Evolutionary conservation across 1,140 invertebrate species (phyloP).

Genomic region (Diorhabda elongata): DNA sequence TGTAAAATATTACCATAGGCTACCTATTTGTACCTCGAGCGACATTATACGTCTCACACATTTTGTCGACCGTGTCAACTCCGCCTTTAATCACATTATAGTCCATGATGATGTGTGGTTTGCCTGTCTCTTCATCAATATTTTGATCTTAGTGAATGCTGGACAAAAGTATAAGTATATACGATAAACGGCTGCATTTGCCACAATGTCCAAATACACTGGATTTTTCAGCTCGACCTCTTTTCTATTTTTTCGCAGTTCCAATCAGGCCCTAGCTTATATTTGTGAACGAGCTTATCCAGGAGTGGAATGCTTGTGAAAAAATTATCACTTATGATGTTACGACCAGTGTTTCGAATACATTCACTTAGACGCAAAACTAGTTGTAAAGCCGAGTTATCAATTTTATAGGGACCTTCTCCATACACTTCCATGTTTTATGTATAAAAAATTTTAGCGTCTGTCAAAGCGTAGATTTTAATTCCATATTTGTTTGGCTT

Average conservation of each 20-base stretch:
- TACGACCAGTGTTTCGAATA: slow-evolving; percentile 37
- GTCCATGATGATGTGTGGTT: background rate
- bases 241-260: slow-evolving; percentile 38
- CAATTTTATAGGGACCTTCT: slow-evolving; percentile 7
- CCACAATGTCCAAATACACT: slow-evolving; percentile 26
- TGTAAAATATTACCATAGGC: slow-evolving; percentile 19
- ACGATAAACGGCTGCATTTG: slow-evolving; percentile 29
- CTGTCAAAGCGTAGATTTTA: too few species aligned
- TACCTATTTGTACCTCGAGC: background rate
- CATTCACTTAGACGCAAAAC: slow-evolving; percentile 32
- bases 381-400: slow-evolving; percentile 29
- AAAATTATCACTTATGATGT: slow-evolving; percentile 43
- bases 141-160: slow-evolving; percentile 35
- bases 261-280: slow-evolving; percentile 35
- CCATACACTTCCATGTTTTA: slow-evolving; percentile 39
- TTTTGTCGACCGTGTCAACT: background rate
- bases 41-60: slow-evolving; percentile 7
- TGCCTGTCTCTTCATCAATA: slow-evolving; percentile 32
- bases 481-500: too few species aligned
- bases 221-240: slow-evolving; percentile 11
- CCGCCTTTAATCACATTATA: too few species aligned
- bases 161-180: slow-evolving; percentile 37
- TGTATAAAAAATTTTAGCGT: too few species aligned
- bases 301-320: slow-evolving; percentile 36
- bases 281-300: slow-evolving; percentile 24